Evolutionary conservation across 2,797 vertebrate species (phyloP), one percentile per base, ranked within the genome.

Genomic region (Lepilemur septentrionalis): DNA sequence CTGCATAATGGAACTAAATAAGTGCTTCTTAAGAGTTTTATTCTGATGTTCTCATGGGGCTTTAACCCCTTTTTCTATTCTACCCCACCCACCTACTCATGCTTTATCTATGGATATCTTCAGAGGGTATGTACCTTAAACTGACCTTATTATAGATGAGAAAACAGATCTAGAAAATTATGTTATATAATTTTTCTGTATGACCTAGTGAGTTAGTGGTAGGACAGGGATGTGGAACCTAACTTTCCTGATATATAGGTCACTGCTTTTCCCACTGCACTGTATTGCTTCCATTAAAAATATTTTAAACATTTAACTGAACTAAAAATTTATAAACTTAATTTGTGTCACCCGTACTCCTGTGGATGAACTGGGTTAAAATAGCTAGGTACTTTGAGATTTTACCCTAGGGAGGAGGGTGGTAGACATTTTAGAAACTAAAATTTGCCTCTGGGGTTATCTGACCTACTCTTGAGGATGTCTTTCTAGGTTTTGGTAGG

Each of bases 391-490:
- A 79, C 43, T 84, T 28, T 17, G 20, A 76, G 67, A 63, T 95
- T 80, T 92, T 87, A 50, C 89, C 43, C 55, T 65, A 35, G 78
- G 69, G 87, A 96, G 65, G 55, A 72, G 46, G 32, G 32, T 75
- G 48, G 75, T 88, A 89, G 73, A 92, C 73, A 82, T 96, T 97
- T 94, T 88, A 91, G 95, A 95, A 93, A 57, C 43, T 94, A 87
- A 88, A 15, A 70, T 76, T 96, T 96, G 63, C 88, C 11, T 73
- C 5, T 94, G 87, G 79, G 67, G 52, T 94, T 96, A 55, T 91
- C 50, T 87, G 95, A 85, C 93, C 85, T 94, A 69, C 70, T 80
- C 95, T 38, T 59, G 55, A 87, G 69, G 72, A 89, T 7, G 15
- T 88, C 73, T 95, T 95, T 92, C 46, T 72, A 46, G 70, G 52